Evolutionary conservation across 2,888 invertebrate genomes (phyloP), one percentile per base, ranked within the genome.

Genomic region (Caenorhabditis angaria): DNA sequence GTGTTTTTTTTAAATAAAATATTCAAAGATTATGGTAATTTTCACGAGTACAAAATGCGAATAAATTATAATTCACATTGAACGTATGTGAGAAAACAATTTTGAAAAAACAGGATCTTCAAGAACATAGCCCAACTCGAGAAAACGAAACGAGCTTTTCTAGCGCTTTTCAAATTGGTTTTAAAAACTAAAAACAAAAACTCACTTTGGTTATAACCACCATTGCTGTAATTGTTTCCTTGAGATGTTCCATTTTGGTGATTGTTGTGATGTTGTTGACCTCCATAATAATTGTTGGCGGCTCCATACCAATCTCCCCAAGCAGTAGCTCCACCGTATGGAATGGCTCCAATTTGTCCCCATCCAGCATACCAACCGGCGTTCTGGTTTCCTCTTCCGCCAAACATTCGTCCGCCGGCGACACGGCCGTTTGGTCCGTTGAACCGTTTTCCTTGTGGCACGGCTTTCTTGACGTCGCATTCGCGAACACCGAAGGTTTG

Each of bases 391-490:
- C 65, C 79, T 61, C 82, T 71, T 57, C 77, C 78, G 29, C 75
- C 78, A 54, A 73, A 79, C 61, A 64, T 60, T 48, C 79, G 72
- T 25, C 67, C 68, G 22, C 65, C 68, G 55, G 70, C 70, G 35
- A 76, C 62, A 2, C 74, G 53, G 28, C 70, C 72, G 61, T 77
- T 77, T n/a, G 61, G 63, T 27, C 70, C 75, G 48, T 55, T 60
- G 70, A 80, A 80, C 29, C 85, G 82, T 29, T 79, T 77, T 47
- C 78, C 78, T 68, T 88, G 86, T 10, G 88, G 87, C 20, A 86
- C 86, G 25, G 87, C 87, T 66, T 87, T 88, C 81, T 87, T 88
- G 63, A 88, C 88, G 61, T 88, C 88, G 69, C 88, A 88, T 84
- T 84, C 85, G 69, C 88, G 84, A 12, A 75, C 73, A 57, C 87